Conservation (phyloP, 1,140 invertebrate genomes). For the Leptoteleia sp. region DNA sequence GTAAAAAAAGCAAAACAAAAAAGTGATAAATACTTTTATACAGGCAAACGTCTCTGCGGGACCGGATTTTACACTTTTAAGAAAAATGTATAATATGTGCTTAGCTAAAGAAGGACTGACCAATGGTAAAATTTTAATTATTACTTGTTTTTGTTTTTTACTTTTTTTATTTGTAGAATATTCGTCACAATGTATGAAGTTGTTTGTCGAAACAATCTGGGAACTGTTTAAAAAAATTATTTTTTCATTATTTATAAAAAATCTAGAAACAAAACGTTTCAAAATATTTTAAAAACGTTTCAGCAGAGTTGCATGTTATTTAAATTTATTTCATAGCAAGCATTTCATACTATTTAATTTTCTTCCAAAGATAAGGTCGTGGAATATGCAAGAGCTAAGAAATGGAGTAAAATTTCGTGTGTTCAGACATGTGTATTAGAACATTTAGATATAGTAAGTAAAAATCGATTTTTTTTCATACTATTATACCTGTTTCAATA, state of each 20-base stretch:
- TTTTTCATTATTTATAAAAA: no score
- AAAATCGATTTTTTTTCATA: no score
- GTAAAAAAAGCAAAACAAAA: background rate
- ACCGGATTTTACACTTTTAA: background rate
- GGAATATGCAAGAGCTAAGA: background rate
- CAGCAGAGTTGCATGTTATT: no score
- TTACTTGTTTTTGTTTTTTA: background rate
- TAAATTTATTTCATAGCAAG: no score
- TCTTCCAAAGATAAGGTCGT: background rate
- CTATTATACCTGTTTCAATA: no score
- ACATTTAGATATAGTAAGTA: constrained; percentile 3
- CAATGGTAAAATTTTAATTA: background rate
- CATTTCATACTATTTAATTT: no score
- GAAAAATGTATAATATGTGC: constrained; percentile 3
- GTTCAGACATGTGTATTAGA: constrained; percentile 3
- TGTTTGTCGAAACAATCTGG: no score
- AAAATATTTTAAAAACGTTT: no score
- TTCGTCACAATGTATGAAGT: no score
- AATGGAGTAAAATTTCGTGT: constrained; percentile 9
- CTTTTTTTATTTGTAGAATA: background rate
- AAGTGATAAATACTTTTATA: background rate
- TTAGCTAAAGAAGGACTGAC: background rate
- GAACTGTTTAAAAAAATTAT: no score
- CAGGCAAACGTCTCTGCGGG: background rate
- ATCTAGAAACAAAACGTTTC: no score